A percentile compares a stretch with the other conserved stretches of the same genome.
Evolutionary conservation across 2,888 invertebrate genomes (phyloP).

Genomic region (Stramonita haemastoma): DNA sequence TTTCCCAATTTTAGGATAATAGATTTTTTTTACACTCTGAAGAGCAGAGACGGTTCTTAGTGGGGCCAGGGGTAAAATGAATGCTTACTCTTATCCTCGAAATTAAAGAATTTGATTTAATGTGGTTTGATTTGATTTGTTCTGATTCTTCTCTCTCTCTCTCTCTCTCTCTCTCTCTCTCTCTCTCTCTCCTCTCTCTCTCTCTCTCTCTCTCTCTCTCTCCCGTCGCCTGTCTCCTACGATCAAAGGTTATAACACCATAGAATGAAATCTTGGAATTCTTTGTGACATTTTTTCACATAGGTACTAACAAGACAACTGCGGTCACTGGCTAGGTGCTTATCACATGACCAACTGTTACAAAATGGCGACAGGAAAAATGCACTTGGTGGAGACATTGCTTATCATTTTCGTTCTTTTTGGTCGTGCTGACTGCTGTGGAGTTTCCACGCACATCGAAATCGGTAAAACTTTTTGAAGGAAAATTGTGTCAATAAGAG

Average conservation of each 20-base stretch:
- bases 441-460: slow-evolving; percentile 30
- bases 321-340: not conserved
- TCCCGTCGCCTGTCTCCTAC: too few species aligned
- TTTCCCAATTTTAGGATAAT: too few species aligned
- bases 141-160: slow-evolving; percentile 17
- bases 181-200: not conserved
- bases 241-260: too few species aligned
- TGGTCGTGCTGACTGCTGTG: slow-evolving; percentile 16
- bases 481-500: not conserved
- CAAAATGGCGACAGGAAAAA: slow-evolving; percentile 21
- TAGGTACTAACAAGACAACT: not conserved
- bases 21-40: too few species aligned
- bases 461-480: slow-evolving; percentile 24
- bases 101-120: too few species aligned
- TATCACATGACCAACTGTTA: slow-evolving; percentile 16
- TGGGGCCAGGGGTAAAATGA: too few species aligned
- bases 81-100: too few species aligned
- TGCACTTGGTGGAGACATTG: not conserved
- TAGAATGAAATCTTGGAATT: too few species aligned
- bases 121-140: too few species aligned
- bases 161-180: not conserved
- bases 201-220: too few species aligned
- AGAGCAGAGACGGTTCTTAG: too few species aligned
- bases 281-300: slow-evolving; percentile 6
- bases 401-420: not conserved